Base-by-base conservation (phyloP, 2,113 vertebrate species). In the Myocastor coypus region DNA sequence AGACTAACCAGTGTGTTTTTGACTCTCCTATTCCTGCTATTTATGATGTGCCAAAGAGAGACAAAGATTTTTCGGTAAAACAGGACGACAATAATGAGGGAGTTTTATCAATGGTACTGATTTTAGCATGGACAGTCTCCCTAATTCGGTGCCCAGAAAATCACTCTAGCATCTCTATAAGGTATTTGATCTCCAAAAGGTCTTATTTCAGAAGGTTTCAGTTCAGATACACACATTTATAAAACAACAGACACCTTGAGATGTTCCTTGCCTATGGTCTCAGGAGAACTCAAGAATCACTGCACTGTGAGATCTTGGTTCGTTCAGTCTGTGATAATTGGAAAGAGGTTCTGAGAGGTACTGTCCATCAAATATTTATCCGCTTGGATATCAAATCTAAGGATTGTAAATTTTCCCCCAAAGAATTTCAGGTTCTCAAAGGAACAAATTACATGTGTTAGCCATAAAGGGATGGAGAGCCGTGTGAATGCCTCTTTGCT, bases 301-400 rank as follows among this genome's bases (percentile, higher is more conserved):
- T 61, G n/a, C 19, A 42, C 16, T 46, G 30, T 40, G 69, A 34
- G 59, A 68, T 46, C 7, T 30, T 34, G 4, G 30, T 57, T 91
- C n/a, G 89, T 81, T 42, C 34, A 61, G 81, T 19, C 28, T 32
- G 64, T 20, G 68, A 86, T 68, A 87, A 59, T 52, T 71, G 75
- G 55, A 83, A 73, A 90, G 66, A 46, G 3, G 11, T 46, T 95
- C 92, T 68, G 68, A 84, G 87, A 40, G 40, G 63, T 66, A 77
- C 75, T 95, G 93, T 91, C 91, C 78, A 80, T 91, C 85, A 90
- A 83, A 19, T 88, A 83, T 88, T 94, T 96, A 94, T 92, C 68
- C 22, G 89, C 52, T 66, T 66, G 28, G 83, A 91, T 92, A 52
- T 93, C 91, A 93, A 59, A 92, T n/a, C 28, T n/a, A 94, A 75